Conservation (phyloP, 2,797 vertebrate species). For the Pempheris klunzingeri region DNA sequence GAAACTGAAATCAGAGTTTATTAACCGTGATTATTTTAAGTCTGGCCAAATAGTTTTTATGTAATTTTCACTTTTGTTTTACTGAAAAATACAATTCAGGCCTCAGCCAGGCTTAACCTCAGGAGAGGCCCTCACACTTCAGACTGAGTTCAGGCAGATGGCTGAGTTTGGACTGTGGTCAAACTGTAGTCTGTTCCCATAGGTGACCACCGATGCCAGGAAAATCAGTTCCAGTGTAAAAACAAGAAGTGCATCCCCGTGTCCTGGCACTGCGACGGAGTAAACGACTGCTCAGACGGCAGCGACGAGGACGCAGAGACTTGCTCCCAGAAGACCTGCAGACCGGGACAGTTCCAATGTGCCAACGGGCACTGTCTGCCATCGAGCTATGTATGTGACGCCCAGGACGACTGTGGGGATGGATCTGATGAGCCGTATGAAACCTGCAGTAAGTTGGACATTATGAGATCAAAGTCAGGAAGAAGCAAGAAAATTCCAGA, state of each 20-base stretch:
- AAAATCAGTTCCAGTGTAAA: slow-evolving; percentile 83
- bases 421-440: slow-evolving; percentile 79
- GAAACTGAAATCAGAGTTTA: neutral
- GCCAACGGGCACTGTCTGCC: slow-evolving; percentile 76
- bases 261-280: slow-evolving; percentile 79
- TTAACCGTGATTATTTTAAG: neutral
- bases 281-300: slow-evolving; percentile 74
- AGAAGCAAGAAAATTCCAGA: neutral
- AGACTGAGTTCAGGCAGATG: neutral
- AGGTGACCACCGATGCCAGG: slow-evolving; percentile 81
- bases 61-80: no score
- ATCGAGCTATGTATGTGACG: slow-evolving; percentile 78
- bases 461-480: neutral
- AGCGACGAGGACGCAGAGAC: slow-evolving; percentile 78
- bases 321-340: slow-evolving; percentile 79
- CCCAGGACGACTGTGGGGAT: slow-evolving; percentile 81
- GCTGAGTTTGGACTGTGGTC: neutral
- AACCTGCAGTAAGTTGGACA: slow-evolving; percentile 76
- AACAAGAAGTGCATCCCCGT: slow-evolving; percentile 81
- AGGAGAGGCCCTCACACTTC: neutral
- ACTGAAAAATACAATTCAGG: neutral
- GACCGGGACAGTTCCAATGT: slow-evolving; percentile 75
- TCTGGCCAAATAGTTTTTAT: no score
- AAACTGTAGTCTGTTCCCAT: neutral
- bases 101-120: neutral